A percentile compares a stretch with the other conserved stretches of the same genome.
phyloP scores from a whole-genome alignment of 2,888 invertebrate genomes.

The Tipula helvola region DNA sequence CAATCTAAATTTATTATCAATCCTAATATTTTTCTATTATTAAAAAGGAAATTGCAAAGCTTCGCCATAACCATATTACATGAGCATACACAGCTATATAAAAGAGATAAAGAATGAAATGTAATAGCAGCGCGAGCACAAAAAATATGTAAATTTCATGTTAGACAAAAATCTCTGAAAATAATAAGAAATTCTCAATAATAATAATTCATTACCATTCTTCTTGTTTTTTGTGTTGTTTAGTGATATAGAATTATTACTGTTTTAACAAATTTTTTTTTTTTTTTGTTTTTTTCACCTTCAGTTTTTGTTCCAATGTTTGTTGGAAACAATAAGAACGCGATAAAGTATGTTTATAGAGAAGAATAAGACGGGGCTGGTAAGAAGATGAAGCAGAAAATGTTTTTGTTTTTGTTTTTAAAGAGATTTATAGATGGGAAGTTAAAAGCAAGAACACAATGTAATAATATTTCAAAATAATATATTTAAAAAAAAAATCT shows the following conservation, averaged over 20 bases:
- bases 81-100: background rate
- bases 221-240: background rate
- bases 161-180: background rate
- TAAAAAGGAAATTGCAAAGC: background rate
- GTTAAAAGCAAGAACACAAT: background rate
- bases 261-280: background rate
- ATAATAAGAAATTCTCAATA: background rate
- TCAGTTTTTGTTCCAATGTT: background rate
- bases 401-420: background rate
- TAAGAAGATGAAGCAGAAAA: background rate
- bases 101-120: background rate
- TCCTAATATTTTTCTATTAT: background rate
- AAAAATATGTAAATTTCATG: background rate
- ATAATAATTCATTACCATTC: background rate
- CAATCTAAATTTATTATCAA: background rate
- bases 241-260: background rate
- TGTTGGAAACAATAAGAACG: background rate
- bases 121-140: background rate
- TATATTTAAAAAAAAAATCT: background rate
- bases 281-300: background rate
- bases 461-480: constrained; percentile 4
- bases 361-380: background rate
- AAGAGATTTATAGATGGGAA: constrained; percentile 4
- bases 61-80: background rate
- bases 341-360: background rate